phyloP scores from a whole-genome alignment of 2,888 invertebrate species.

The Acleris literana region DNA sequence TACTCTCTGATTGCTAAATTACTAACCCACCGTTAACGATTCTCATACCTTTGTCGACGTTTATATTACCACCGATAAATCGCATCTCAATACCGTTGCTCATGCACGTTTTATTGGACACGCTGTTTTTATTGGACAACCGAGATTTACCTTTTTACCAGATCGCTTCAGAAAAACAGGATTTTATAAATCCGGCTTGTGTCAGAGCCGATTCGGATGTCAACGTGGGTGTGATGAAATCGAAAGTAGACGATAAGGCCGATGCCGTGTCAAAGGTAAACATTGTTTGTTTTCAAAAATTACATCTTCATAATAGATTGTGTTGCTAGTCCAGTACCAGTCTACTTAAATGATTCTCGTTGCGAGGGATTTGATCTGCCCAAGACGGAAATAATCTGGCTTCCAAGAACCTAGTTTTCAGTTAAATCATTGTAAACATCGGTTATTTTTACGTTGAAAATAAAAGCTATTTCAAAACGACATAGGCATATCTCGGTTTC shows the following conservation, averaged over 20 bases:
- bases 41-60: constrained; percentile 4
- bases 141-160: constrained; percentile 26
- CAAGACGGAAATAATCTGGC: too few relatives aligned
- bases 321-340: neutral
- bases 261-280: constrained; percentile 20
- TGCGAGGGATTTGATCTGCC: too few relatives aligned
- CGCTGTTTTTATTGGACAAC: constrained; percentile 14
- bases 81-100: neutral
- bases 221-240: constrained; percentile 28
- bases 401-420: too few relatives aligned
- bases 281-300: constrained; percentile 23
- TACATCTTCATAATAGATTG: neutral
- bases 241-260: constrained; percentile 32
- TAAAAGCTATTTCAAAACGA: too few relatives aligned
- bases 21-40: constrained; percentile 17
- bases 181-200: constrained; percentile 31
- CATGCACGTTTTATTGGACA: neutral
- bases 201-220: constrained; percentile 17
- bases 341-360: too few relatives aligned
- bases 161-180: constrained; percentile 23
- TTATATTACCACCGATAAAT: constrained; percentile 10
- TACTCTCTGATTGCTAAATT: constrained; percentile 30
- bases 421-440: too few relatives aligned
- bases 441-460: too few relatives aligned
- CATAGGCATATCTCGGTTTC: too few relatives aligned